phyloP scores from a whole-genome alignment of 1,140 invertebrate genomes.

The Ceratina calcarata region DNA sequence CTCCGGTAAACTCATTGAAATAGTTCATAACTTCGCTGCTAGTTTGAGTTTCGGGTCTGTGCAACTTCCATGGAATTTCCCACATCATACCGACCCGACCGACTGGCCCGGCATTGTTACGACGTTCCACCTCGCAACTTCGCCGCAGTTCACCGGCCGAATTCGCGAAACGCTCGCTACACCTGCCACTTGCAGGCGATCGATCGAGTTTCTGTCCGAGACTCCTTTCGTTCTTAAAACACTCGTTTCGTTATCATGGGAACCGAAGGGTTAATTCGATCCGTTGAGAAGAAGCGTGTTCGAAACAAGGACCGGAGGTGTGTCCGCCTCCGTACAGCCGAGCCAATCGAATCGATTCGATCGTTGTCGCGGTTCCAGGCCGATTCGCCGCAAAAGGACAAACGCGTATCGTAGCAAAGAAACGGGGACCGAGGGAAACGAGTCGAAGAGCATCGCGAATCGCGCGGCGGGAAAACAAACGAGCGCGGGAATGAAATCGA shows the following conservation, averaged over 20 bases:
- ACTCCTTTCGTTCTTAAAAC: too few relatives aligned
- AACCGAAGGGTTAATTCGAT: too few relatives aligned
- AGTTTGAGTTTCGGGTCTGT: slow-evolving; percentile 62
- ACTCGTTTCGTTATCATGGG: too few relatives aligned
- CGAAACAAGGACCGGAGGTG: not conserved
- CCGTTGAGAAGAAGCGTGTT: not conserved
- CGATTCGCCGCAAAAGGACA: slow-evolving; percentile 36
- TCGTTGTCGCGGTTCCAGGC: slow-evolving; percentile 28
- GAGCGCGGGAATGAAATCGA: slow-evolving; percentile 35
- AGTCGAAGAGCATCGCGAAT: slow-evolving; percentile 38
- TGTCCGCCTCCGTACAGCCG: too few relatives aligned
- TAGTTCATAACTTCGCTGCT: slow-evolving; percentile 73
- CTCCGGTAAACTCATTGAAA: slow-evolving; percentile 75
- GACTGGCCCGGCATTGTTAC: slow-evolving; percentile 65
- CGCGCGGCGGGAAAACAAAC: slow-evolving; percentile 33
- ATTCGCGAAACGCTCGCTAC: not conserved
- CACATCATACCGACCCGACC: slow-evolving; percentile 66
- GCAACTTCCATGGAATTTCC: slow-evolving; percentile 66
- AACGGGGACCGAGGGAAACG: slow-evolving; percentile 47
- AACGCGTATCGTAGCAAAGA: slow-evolving; percentile 42
- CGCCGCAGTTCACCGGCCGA: slow-evolving; percentile 20
- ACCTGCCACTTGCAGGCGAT: not conserved
- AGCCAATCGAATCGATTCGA: slow-evolving; percentile 39
- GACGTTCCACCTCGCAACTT: slow-evolving; percentile 56
- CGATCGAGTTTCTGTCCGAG: not conserved